Evolutionary conservation across 2,888 invertebrate genomes (phyloP).

Genomic region (Lucinisca nassula): DNA sequence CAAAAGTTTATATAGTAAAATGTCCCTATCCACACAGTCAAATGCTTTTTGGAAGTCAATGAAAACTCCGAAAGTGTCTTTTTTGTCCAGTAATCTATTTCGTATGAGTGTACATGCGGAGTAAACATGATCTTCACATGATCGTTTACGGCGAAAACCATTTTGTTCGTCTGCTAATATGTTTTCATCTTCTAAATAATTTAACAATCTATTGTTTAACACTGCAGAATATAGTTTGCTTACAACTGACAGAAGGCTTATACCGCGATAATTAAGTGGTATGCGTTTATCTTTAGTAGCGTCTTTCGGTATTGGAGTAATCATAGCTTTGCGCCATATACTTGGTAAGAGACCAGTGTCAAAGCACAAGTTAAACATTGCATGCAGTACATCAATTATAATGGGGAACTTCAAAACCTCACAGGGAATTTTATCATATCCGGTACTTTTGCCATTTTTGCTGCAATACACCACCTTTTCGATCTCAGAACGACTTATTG

Average conservation of each 20-base stretch:
- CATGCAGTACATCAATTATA: conserved; percentile 18
- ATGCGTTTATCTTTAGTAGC: not conserved
- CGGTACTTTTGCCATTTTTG: conserved; percentile 1
- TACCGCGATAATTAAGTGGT: not conserved
- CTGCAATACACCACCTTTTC: not conserved
- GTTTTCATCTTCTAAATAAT: not conserved
- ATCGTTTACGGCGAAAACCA: not conserved
- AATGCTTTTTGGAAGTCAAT: conserved; percentile 26
- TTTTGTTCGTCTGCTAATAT: not conserved
- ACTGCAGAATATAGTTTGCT: conserved; percentile 12
- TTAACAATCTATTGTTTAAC: not conserved
- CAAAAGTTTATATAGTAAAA: conserved; percentile 28
- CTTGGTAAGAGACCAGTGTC: not conserved
- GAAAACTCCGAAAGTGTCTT: conserved; percentile 22
- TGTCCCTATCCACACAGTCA: conserved; percentile 21
- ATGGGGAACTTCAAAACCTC: conserved; percentile 12
- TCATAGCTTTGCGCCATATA: conserved; percentile 8
- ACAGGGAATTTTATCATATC: conserved; percentile 15
- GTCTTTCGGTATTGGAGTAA: conserved; percentile 16
- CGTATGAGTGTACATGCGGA: not conserved
- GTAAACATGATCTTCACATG: conserved; percentile 3
- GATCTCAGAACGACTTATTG: not conserved
- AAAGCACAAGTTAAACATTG: conserved; percentile 6
- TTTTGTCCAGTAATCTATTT: not conserved
- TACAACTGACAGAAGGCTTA: conserved; percentile 4